Conservation (phyloP, 2,888 invertebrate genomes). For the Colostygia pectinataria region DNA sequence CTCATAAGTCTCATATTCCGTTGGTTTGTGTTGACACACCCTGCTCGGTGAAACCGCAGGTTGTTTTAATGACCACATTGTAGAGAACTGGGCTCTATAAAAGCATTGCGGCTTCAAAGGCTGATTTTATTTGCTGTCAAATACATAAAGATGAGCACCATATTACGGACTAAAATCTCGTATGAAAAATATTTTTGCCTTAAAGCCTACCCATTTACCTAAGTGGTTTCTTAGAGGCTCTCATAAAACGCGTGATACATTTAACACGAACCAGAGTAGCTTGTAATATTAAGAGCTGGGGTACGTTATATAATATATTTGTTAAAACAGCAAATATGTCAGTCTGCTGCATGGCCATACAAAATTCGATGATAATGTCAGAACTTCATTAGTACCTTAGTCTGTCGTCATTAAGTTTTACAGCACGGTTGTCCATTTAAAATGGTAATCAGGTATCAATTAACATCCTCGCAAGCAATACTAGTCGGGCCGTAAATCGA, state of each 20-base stretch:
- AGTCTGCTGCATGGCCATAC: not conserved
- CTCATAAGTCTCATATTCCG: constrained; percentile 37
- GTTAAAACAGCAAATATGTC: not conserved
- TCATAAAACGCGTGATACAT: constrained; percentile 30
- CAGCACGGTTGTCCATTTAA: constrained; percentile 12
- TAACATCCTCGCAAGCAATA: not conserved
- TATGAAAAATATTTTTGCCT: constrained; percentile 18
- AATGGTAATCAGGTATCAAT: constrained; percentile 15
- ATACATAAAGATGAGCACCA: constrained; percentile 12
- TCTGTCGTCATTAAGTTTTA: constrained; percentile 8
- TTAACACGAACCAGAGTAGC: constrained; percentile 18
- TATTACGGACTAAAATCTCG: constrained; percentile 2
- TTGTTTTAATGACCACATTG: constrained; percentile 37
- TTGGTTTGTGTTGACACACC: constrained; percentile 31
- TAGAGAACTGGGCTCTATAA: constrained; percentile 12
- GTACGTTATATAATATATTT: not conserved
- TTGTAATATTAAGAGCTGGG: constrained; percentile 7
- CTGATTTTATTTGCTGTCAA: constrained; percentile 5
- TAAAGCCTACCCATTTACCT: constrained; percentile 25
- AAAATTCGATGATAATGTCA: constrained; percentile 1
- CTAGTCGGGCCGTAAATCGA: not conserved
- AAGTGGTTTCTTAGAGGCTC: constrained; percentile 32
- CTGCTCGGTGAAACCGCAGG: constrained; percentile 31
- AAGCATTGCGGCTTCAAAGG: not conserved
- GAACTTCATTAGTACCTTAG: constrained; percentile 8